Base-by-base conservation (phyloP, 2,888 invertebrate genomes). In the Subacronicta megacephala region DNA sequence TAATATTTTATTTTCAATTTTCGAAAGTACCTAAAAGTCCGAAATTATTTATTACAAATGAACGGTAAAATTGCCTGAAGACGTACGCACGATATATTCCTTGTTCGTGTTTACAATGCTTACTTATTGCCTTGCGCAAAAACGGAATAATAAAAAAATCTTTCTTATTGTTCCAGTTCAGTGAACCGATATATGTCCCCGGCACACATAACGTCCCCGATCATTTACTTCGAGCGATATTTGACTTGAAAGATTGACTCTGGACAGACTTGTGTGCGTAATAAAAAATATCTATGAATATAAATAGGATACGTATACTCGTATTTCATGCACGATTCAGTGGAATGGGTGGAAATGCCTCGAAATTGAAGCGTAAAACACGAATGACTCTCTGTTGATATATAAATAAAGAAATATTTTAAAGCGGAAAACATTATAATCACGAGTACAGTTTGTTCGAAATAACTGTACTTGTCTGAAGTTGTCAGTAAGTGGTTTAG, bases 221-320 rank as follows among this genome's bases (percentile, higher is more conserved):
- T 61, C 57, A 56, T 63, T 74, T 72, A 75, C 72, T 54, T 62
- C 57, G 56, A 69, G 59, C 38, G 57, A 69, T 69, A 63, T 74
- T 69, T 65, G 72, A 69, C 51, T 74, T 62, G 58, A 71, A 52
- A 69, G 53, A 66, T 69, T 59, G 65, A 57, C 58, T 75, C 41
- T 58, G 68, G 60, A 61, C 69, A 60, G 20, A 43, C 53, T 50
- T 46, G 65, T 42, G 42, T 55, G 37, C 26, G 46, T 61, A 51
- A 66, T 74, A 73, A 69, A 73, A 59, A 72, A 75, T 54, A 16
- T 58, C 60, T 55, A 63, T 76, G 72, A 65, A 75, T 65, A 71
- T 63, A 60, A 69, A 73, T 62, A 62, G 40, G 58, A 37, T 38
- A 54, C 43, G 38, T 56, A 46, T 43, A n/a, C n/a, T n/a, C n/a